Conservation (phyloP, 2,888 invertebrate species). For the Acanthosepion lycidas region DNA sequence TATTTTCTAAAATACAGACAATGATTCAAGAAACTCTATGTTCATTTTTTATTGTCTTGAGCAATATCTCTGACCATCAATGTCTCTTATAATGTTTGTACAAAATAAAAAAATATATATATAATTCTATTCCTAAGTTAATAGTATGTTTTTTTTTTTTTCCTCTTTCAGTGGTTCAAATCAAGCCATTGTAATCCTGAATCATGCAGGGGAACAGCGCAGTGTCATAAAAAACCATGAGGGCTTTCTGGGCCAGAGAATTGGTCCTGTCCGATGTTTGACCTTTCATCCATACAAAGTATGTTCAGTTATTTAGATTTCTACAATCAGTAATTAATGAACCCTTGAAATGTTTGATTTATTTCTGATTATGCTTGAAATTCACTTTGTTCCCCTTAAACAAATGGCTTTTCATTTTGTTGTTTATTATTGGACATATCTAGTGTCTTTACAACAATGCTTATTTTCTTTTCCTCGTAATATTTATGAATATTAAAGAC, state of each 20-base stretch:
- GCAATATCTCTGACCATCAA: no score
- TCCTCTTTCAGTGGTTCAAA: constrained; percentile 73
- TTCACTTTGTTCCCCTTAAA: no score
- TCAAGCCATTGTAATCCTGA: constrained; percentile 79
- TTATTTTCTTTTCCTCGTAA: no score
- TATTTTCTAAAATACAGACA: no score
- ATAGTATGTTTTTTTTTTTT: background rate
- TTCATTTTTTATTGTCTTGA: no score
- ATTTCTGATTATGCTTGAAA: no score
- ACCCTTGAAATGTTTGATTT: background rate
- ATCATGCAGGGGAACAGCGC: constrained; percentile 80
- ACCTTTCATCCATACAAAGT: constrained; percentile 91
- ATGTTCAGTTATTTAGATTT: constrained; percentile 50
- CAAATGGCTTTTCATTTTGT: no score
- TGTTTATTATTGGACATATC: no score
- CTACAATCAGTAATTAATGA: background rate
- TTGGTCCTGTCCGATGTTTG: constrained; percentile 89
- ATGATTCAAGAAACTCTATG: no score
- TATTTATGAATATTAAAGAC: no score
- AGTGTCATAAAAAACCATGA: constrained; percentile 91
- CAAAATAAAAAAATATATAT: background rate
- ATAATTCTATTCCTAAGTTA: no score
- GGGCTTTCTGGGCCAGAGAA: constrained; percentile 89
- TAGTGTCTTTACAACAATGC: no score
- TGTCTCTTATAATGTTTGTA: background rate